Evolutionary conservation across 2,797 vertebrate species (phyloP), one percentile per base, ranked within the genome.

Genomic region (Lutjanus argentimaculatus): DNA sequence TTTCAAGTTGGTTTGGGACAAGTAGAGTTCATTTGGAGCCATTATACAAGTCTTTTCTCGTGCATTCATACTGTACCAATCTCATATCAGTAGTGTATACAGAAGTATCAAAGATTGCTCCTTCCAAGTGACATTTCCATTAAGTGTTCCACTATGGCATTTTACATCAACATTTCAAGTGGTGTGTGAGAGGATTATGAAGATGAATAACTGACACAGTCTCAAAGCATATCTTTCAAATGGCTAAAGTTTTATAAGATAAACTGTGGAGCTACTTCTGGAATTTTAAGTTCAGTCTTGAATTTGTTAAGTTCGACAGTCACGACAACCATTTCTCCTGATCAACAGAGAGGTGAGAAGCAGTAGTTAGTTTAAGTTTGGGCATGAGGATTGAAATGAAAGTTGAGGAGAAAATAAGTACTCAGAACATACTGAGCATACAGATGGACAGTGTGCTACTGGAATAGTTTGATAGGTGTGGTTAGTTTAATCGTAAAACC

Each of bases 1-100:
- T 84, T 83, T 58, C 36, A 83, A 42, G 76, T 62, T 74, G 11
- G 53, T 48, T 77, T 7, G 30, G 72, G 80, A 76, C 79, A 84
- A 55, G 25, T 25, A 69, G 55, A 87, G 86, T 85, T 84, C 64
- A 85, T 55, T n/a, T 14, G 12, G 48, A 77, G n/a, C 4, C 48
- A 57, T 68, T 46, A 62, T 40, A 14, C 13, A 75, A 58, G 42
- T 30, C 14, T 49, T 75, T 68, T 55, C 48, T 62, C 58, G 14
- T 40, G 9, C 56, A 52, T 58, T 62, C n/a, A 63, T 8, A 14
- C 43, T 51, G 36, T 64, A 79, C 58, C 21, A 42, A 25, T 72
- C 25, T 55, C n/a, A 73, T 25, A 51, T 72, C 42, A 12, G 43
- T 30, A 3, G 2, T 51, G 53, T 49, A 25, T 36, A 61, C 10